Evolutionary conservation across 2,888 invertebrate species (phyloP).

Genomic region (Neoascia interrupta): DNA sequence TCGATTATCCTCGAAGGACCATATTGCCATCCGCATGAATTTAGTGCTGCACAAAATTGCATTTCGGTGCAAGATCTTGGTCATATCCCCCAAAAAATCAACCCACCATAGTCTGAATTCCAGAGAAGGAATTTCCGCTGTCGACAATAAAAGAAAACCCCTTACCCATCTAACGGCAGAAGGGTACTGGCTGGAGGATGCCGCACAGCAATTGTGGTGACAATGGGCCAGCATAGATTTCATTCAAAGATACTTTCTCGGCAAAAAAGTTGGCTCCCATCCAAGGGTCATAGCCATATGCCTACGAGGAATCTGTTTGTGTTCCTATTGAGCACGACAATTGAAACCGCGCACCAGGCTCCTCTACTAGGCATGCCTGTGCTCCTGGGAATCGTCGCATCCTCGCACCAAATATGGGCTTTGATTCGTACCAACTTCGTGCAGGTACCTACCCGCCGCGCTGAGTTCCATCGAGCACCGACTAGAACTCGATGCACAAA

Average conservation of each 20-base stretch:
- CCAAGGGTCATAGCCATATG: conserved; percentile 23
- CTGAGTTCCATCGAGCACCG: conserved; percentile 17
- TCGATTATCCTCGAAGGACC: conserved; percentile 36
- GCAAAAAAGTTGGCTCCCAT: conserved; percentile 13
- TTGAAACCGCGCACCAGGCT: too few relatives aligned
- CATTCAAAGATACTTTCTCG: not conserved
- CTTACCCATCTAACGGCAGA: not conserved
- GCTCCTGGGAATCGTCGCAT: conserved; percentile 41
- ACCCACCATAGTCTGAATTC: conserved; percentile 3
- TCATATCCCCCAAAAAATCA: not conserved
- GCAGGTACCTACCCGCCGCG: conserved; percentile 18
- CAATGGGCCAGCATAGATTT: conserved; percentile 43
- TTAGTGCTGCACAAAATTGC: conserved; percentile 54
- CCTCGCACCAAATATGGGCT: conserved; percentile 35
- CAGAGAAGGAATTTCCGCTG: conserved; percentile 15
- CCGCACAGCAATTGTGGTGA: conserved; percentile 32
- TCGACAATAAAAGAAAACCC: conserved; percentile 11
- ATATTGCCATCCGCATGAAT: conserved; percentile 10
- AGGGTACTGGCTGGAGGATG: not conserved
- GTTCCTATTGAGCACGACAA: too few relatives aligned
- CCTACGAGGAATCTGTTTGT: too few relatives aligned
- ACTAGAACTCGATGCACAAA: conserved; percentile 4
- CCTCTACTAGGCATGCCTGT: too few relatives aligned
- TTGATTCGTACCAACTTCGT: not conserved
- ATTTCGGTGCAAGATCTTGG: conserved; percentile 20